Percentiles rank a stretch among this genome's conserved stretches.
Conservation (phyloP, 2,888 invertebrate species). For the Drosophila hamatofila region DNA sequence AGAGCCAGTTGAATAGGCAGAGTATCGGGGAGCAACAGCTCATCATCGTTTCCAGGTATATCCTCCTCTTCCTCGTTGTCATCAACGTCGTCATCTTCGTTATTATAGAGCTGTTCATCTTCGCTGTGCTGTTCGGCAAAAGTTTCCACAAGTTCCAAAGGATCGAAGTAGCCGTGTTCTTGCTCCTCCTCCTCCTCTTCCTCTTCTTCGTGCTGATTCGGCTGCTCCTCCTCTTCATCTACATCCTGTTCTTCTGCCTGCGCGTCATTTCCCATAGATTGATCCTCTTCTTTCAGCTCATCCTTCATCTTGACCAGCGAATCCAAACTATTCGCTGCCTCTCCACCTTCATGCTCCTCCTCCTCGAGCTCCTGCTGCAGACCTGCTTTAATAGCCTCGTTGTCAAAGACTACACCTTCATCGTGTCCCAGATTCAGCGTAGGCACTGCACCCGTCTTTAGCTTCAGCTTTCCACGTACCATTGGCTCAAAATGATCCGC, state of each 20-base stretch:
- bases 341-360: conserved; percentile 7
- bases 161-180: conserved; percentile 63
- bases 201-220: background rate
- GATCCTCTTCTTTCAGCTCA: conserved; percentile 17
- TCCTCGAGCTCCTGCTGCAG: conserved; percentile 44
- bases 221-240: conserved; percentile 6
- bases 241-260: conserved; percentile 12
- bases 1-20: conserved; percentile 22
- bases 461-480: conserved; percentile 74
- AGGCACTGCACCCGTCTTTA: conserved; percentile 78
- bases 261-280: conserved; percentile 25
- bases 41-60: conserved; percentile 43
- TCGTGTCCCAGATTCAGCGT: conserved; percentile 78
- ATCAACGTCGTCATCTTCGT: conserved; percentile 19
- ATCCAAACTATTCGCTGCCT: conserved; percentile 16
- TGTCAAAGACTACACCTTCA: conserved; percentile 69
- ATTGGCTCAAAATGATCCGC: conserved; percentile 76
- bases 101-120: conserved; percentile 17
- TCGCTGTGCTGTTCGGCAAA: conserved; percentile 60
- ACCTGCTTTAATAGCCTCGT: conserved; percentile 62
- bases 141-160: conserved; percentile 67
- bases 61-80: conserved; percentile 36
- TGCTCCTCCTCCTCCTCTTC: conserved; percentile 12
- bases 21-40: conserved; percentile 41
- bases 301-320: conserved; percentile 16